Evolutionary conservation across 2,888 invertebrate species (phyloP), one percentile per base, ranked within the genome.

Genomic region (Patella depressa): DNA sequence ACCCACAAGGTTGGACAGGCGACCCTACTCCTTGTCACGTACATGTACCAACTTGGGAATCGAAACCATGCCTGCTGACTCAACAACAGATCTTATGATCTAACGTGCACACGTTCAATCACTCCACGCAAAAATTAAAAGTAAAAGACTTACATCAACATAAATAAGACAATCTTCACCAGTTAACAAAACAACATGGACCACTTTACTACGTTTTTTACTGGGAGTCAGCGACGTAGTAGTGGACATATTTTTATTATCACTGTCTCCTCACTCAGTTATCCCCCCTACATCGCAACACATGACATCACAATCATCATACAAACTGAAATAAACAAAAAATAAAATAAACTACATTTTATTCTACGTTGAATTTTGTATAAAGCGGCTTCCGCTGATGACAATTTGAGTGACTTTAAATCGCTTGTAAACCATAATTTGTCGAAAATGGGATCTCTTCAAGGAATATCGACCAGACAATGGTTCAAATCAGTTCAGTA

Each of bases 151-250:
- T 84, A 88, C 88, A 86, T 89, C 89, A 55, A 88, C 87, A 84
- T 82, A 84, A 73, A 86, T 84, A 59, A 81, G 80, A 74, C 80
- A 83, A 72, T 88, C 82, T 72, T 86, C 85, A 73, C 85, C 85
- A 80, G 85, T 84, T 19, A 89, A 82, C 34, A 89, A 82, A 74
- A 83, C 81, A 11, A 89, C 88, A 81, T 83, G 83, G 71, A 89
- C 88, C 71, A 88, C 83, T 81, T 88, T 89, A 34, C 85, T 82
- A 81, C 88, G 88, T 83, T 88, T 88, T 69, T 85, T 72, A 81
- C 78, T 76, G 83, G 79, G 72, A 7, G 55, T 65, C 24, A 24
- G 24, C 65, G 65, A 65, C 12, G 19, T 65, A 65, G 65, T 24
- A 24, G 19, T 65, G 24, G 24, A 65, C 65, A 65, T 65, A 65